Evolutionary conservation across 2,888 invertebrate genomes (phyloP).

Genomic region (Thereva unica): DNA sequence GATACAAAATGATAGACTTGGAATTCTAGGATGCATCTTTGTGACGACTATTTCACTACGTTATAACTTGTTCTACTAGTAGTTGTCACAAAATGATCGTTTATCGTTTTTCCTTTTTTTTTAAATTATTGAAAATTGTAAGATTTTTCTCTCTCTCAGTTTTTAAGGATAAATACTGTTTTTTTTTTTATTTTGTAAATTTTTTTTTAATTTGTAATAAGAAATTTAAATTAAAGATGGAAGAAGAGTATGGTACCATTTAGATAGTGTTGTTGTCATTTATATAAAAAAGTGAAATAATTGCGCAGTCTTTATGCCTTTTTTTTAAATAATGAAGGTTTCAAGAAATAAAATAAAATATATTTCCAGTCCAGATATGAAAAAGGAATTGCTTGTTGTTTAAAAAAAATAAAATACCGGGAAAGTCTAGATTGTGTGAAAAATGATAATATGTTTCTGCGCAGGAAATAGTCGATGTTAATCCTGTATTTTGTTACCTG

Average conservation of each 20-base stretch:
- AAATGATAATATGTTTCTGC: too few relatives aligned
- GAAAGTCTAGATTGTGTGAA: too few relatives aligned
- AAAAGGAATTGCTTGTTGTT: too few relatives aligned
- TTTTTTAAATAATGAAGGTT: too few relatives aligned
- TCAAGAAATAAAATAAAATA: too few relatives aligned
- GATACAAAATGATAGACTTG: background rate
- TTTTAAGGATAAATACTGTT: slow-evolving; percentile 1
- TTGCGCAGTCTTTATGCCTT: too few relatives aligned
- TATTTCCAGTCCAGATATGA: too few relatives aligned
- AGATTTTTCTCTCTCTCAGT: slow-evolving; percentile 20
- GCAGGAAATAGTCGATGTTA: too few relatives aligned
- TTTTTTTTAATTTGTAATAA: slow-evolving; percentile 30
- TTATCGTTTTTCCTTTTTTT: background rate
- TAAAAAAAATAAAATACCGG: too few relatives aligned
- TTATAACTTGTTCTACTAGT: slow-evolving; percentile 27
- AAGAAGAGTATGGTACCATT: background rate
- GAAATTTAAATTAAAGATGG: slow-evolving; percentile 19
- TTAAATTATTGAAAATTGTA: slow-evolving; percentile 33
- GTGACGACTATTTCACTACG: slow-evolving; percentile 15
- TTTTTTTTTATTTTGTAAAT: slow-evolving; percentile 30
- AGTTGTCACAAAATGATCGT: slow-evolving; percentile 27
- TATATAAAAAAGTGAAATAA: too few relatives aligned
- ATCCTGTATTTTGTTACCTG: too few relatives aligned
- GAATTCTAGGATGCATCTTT: background rate
- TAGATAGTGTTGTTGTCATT: too few relatives aligned